These are phyloP conservation scores for Cariama cristata DNA, from an alignment of 2,113 vertebrate species.

Conservation along the genomic window DNA sequence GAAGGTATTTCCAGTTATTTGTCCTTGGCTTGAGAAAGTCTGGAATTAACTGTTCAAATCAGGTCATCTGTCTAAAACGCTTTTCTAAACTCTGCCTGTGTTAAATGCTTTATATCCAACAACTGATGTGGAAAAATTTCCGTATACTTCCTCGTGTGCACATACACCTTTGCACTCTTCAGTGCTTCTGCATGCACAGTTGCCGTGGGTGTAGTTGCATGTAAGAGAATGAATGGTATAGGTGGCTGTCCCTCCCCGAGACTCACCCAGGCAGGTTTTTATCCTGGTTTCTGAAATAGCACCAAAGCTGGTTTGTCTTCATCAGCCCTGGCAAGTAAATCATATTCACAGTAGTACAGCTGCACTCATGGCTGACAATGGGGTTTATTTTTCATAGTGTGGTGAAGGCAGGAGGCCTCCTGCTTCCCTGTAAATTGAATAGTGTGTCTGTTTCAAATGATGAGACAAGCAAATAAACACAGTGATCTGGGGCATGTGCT, in stretches of 20 bases:
- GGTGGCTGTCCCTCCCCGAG: neutral
- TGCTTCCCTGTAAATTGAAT: constrained; percentile 9
- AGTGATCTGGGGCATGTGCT: neutral
- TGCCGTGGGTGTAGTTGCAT: neutral
- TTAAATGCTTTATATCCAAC: neutral
- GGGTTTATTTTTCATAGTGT: constrained; percentile 45
- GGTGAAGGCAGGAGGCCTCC: constrained; percentile 6
- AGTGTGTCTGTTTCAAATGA: neutral
- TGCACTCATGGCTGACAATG: constrained; percentile 30
- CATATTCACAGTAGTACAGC: constrained; percentile 11
- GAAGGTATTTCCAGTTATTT: neutral
- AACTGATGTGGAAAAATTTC: neutral
- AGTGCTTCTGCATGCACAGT: neutral
- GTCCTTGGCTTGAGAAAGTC: neutral
- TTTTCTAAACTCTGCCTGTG: neutral
- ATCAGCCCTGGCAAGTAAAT: constrained; percentile 53
- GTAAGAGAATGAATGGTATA: neutral
- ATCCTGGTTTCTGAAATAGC: neutral
- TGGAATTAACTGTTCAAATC: constrained; percentile 34
- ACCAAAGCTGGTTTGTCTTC: constrained; percentile 24
- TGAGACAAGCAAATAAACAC: neutral
- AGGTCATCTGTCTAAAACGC: neutral
- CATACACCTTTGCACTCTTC: neutral
- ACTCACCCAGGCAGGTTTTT: neutral
- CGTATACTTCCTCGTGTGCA: neutral